These are phyloP conservation scores for Oryzias dopingdopingensis DNA, from an alignment of 2,797 vertebrate species.

Conservation along the genomic window DNA sequence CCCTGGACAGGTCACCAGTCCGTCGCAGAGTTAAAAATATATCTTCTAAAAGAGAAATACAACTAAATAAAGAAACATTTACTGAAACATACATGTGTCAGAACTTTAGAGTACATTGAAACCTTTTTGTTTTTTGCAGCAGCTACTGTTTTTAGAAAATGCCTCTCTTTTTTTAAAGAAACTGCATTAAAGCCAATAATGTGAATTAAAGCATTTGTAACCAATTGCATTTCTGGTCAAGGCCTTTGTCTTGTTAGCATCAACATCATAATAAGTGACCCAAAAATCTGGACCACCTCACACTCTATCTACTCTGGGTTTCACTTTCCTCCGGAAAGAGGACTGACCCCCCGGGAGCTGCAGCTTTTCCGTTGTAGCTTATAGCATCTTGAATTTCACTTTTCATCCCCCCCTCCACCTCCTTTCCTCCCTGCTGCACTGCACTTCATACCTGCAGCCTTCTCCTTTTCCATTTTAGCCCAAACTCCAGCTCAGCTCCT, in stretches of 20 bases:
- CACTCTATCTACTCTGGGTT: constrained; percentile 75
- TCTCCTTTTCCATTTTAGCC: constrained; percentile 45
- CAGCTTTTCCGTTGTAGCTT: constrained; percentile 75
- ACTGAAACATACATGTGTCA: neutral
- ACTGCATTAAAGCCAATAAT: neutral
- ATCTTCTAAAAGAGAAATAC: too few relatives aligned
- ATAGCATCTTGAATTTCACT: constrained; percentile 89
- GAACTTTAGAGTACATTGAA: too few relatives aligned
- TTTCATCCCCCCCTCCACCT: constrained; percentile 66
- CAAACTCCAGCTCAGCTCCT: constrained; percentile 15
- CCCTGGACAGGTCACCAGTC: too few relatives aligned
- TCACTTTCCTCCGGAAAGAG: constrained; percentile 80
- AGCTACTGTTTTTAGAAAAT: neutral
- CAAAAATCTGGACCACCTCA: constrained; percentile 82
- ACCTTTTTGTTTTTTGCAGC: too few relatives aligned
- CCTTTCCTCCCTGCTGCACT: constrained; percentile 4
- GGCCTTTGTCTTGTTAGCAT: constrained; percentile 55
- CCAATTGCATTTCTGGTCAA: constrained; percentile 13
- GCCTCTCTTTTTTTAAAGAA: neutral
- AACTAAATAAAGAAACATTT: neutral
- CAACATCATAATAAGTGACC: constrained; percentile 80
- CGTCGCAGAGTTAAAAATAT: too few relatives aligned
- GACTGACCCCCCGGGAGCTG: constrained; percentile 79
- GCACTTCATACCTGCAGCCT: constrained; percentile 56
- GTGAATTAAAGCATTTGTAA: neutral